These are phyloP conservation scores for Gymnocephalus cernua DNA, from an alignment of 2,113 vertebrate genomes.

Conservation along the genomic window DNA sequence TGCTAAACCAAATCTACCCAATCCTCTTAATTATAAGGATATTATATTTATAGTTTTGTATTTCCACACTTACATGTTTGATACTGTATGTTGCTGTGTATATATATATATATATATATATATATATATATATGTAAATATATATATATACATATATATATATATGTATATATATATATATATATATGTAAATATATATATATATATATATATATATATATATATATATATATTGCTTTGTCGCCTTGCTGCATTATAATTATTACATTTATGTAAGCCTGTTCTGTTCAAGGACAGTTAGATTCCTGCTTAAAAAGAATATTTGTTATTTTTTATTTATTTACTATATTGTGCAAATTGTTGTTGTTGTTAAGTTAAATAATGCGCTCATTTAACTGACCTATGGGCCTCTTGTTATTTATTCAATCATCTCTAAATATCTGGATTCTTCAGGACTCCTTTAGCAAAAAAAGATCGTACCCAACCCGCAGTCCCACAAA, in stretches of 20 bases:
- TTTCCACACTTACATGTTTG: background rate
- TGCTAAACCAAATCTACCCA: background rate
- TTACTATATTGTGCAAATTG: background rate
- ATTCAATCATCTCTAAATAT: background rate
- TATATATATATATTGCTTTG: background rate
- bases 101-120: no score
- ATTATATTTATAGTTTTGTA: background rate
- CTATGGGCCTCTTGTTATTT: background rate
- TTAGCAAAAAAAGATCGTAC: background rate
- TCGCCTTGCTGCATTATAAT: background rate
- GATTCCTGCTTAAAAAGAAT: background rate
- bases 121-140: background rate
- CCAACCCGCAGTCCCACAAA: background rate
- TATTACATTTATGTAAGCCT: background rate
- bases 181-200: no score
- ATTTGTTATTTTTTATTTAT: background rate
- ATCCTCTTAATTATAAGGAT: background rate
- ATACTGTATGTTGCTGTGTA: background rate
- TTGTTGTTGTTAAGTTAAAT: background rate
- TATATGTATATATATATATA: no score
- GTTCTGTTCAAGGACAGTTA: background rate
- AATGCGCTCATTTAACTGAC: background rate
- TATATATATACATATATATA: no score
- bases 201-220: no score
- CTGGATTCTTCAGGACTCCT: background rate